Percentiles rank a stretch among this genome's conserved stretches.
Evolutionary conservation across 1,140 invertebrate species (phyloP).

Genomic region (Drosophila funebris): DNA sequence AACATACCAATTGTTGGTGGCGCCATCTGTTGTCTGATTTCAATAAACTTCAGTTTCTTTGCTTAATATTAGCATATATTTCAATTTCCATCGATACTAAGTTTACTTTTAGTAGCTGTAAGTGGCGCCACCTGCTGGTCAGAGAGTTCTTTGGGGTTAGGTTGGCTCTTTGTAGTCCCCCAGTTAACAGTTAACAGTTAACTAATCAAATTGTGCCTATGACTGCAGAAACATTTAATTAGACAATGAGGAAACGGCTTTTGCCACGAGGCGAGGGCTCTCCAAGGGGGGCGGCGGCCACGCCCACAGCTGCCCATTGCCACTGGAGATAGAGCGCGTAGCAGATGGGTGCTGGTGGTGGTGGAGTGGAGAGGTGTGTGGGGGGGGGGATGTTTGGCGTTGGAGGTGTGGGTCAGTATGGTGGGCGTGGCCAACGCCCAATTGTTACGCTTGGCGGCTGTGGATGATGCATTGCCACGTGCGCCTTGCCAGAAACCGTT

Average conservation of each 20-base stretch:
- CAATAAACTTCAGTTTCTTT: too few species aligned
- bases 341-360: not conserved
- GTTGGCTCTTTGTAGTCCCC: not conserved
- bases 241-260: slow-evolving; percentile 46
- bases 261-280: slow-evolving; percentile 8
- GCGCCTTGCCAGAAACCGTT: slow-evolving; percentile 18
- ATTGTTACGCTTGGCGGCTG: slow-evolving; percentile 50
- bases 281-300: not conserved
- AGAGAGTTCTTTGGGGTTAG: not conserved
- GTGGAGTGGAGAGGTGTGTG: too few species aligned
- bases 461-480: slow-evolving; percentile 33
- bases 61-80: not conserved
- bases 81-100: not conserved
- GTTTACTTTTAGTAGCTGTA: not conserved
- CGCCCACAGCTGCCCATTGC: not conserved
- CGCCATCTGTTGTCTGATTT: too few species aligned
- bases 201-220: slow-evolving; percentile 49
- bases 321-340: not conserved
- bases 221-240: slow-evolving; percentile 60
- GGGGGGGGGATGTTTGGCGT: not conserved
- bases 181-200: slow-evolving; percentile 43
- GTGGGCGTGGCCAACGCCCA: slow-evolving; percentile 37
- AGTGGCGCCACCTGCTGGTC: not conserved
- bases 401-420: not conserved
- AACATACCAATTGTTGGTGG: too few species aligned